phyloP scores from a whole-genome alignment of 2,888 invertebrate genomes.

The Diadromus collaris region DNA sequence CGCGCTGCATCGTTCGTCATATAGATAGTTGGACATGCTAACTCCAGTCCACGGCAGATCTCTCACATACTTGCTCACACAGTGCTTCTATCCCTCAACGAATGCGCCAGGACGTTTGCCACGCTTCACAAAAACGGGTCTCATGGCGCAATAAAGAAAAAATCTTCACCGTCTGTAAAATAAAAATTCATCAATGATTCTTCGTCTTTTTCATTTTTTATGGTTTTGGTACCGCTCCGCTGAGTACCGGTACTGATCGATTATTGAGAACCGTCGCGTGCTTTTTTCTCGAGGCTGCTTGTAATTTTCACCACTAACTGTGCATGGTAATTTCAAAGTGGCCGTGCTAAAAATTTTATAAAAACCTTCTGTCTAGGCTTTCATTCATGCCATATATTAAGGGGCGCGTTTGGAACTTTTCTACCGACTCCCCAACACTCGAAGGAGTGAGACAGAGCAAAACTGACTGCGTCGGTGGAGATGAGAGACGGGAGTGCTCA shows the following conservation, averaged over 20 bases:
- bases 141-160: background rate
- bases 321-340: slow-evolving; percentile 59
- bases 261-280: slow-evolving; percentile 12
- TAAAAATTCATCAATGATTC: slow-evolving; percentile 12
- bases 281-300: slow-evolving; percentile 6
- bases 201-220: background rate
- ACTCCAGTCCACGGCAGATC: slow-evolving; percentile 18
- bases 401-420: slow-evolving; percentile 49
- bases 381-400: slow-evolving; percentile 51
- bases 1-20: slow-evolving; percentile 70
- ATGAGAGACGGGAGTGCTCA: slow-evolving; percentile 59
- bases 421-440: slow-evolving; percentile 33
- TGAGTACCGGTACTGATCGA: background rate
- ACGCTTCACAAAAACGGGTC: background rate
- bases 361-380: slow-evolving; percentile 51
- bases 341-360: slow-evolving; percentile 66
- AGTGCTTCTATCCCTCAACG: background rate
- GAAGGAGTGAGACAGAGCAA: slow-evolving; percentile 25
- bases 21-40: slow-evolving; percentile 49
- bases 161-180: background rate
- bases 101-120: background rate
- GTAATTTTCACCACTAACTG: slow-evolving; percentile 7
- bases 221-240: background rate
- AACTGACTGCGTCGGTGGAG: slow-evolving; percentile 5
- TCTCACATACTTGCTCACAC: slow-evolving; percentile 1